These are phyloP conservation scores for Dermochelys coriacea DNA, from an alignment of 2,797 vertebrate genomes.

Conservation along the genomic window DNA sequence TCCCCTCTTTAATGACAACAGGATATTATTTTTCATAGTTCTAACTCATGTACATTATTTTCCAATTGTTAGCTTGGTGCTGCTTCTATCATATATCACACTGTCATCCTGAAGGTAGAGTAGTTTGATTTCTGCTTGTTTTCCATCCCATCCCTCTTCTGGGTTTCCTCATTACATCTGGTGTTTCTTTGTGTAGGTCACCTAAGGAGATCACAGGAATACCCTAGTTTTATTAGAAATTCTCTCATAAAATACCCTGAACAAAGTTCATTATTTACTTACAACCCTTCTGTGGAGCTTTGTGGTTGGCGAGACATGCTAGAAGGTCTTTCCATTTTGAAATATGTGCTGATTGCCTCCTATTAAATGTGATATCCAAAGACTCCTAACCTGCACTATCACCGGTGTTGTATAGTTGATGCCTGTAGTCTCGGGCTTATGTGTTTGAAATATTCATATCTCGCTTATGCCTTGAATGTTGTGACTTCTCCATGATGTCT, in stretches of 20 bases:
- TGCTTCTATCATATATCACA: not conserved
- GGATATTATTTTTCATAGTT: not conserved
- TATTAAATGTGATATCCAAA: not conserved
- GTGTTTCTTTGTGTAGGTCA: not conserved
- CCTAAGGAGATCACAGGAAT: not conserved
- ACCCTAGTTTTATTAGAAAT: not conserved
- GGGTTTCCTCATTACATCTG: not conserved
- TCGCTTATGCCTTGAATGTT: constrained; percentile 25
- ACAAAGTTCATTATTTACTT: not conserved
- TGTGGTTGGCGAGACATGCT: not conserved
- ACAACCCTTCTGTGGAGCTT: not conserved
- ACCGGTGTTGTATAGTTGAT: not conserved
- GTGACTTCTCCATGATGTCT: constrained; percentile 26
- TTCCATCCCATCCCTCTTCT: not conserved
- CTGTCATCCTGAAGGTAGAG: not conserved
- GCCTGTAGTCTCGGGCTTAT: not conserved
- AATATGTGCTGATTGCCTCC: not conserved
- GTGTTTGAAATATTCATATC: constrained; percentile 31
- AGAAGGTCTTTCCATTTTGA: not conserved
- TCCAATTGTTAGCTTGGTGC: not conserved
- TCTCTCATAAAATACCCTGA: not conserved
- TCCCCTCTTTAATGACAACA: not conserved
- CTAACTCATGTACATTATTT: not conserved
- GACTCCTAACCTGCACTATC: not conserved
- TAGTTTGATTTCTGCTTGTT: not conserved